Evolutionary conservation across 2,113 vertebrate genomes (phyloP).

Genomic region (Amphilophus citrinellus): DNA sequence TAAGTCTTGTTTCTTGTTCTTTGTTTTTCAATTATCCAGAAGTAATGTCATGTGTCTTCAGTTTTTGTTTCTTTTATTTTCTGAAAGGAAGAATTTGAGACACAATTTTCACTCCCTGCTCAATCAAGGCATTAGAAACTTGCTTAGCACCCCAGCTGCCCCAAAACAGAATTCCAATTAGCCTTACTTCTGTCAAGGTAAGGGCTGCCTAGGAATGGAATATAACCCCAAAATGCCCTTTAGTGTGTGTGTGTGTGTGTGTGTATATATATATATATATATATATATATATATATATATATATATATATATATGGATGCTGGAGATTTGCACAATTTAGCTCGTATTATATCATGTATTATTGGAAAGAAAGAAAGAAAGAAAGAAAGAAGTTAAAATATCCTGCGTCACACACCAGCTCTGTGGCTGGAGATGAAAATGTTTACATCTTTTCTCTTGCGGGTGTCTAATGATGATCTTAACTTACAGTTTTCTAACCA

Average conservation of each 20-base stretch:
- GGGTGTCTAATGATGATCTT: neutral
- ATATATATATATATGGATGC: neutral
- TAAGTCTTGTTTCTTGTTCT: too few species aligned
- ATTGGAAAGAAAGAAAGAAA: neutral
- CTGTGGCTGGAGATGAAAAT: neutral
- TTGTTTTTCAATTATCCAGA: neutral
- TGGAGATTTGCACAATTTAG: neutral
- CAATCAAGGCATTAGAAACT: neutral
- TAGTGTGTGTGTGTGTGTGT: neutral
- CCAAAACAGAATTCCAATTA: slow-evolving; percentile 54
- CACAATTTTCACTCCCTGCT: neutral
- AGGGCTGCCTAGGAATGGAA: neutral
- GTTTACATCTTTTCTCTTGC: neutral
- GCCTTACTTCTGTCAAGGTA: slow-evolving; percentile 33
- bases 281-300: too few species aligned
- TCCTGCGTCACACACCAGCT: neutral
- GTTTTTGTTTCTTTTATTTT: neutral
- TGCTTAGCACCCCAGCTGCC: neutral
- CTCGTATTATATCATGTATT: neutral
- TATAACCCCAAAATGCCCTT: slow-evolving; percentile 2
- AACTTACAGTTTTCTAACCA: neutral
- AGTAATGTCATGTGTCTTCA: neutral
- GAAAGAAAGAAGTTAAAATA: neutral
- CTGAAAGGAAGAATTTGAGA: neutral
- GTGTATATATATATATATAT: too few species aligned